These are phyloP conservation scores for Babylonia areolata DNA, from an alignment of 1,140 invertebrate genomes.

Conservation along the genomic window DNA sequence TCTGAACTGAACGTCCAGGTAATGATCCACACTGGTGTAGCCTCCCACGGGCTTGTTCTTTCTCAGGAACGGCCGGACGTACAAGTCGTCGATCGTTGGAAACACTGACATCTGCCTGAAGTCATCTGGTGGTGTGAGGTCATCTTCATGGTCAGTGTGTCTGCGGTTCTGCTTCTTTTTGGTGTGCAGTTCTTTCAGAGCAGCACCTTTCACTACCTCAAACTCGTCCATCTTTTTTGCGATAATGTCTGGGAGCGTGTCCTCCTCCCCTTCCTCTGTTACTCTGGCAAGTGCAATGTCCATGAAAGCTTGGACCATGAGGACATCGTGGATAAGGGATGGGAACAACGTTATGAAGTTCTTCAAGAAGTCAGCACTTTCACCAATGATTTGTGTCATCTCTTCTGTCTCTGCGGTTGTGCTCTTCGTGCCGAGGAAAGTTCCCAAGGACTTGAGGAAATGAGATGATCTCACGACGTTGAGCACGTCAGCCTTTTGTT, in stretches of 20 bases:
- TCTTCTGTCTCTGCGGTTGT: neutral
- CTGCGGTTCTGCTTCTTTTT: neutral
- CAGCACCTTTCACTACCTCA: neutral
- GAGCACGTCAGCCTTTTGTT: neutral
- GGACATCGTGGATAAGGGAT: neutral
- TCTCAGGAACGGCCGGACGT: conserved; percentile 69
- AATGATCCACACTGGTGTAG: conserved; percentile 79
- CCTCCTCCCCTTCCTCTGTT: neutral
- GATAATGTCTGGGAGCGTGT: neutral
- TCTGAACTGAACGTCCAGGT: conserved; percentile 86
- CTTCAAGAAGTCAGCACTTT: conserved; percentile 4
- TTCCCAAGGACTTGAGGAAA: neutral
- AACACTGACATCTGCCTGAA: conserved; percentile 67
- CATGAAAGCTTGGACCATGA: neutral
- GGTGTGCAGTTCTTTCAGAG: neutral
- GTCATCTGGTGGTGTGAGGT: conserved; percentile 63
- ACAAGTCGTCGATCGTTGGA: conserved; percentile 65
- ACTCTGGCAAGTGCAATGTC: neutral
- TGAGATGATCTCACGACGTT: neutral
- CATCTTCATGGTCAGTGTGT: neutral
- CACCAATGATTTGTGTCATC: neutral
- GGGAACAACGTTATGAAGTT: neutral
- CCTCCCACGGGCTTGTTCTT: conserved; percentile 11
- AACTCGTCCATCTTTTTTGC: neutral
- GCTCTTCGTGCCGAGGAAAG: neutral